Conservation (phyloP, 2,888 invertebrate species). For the Nemurella pictetii region DNA sequence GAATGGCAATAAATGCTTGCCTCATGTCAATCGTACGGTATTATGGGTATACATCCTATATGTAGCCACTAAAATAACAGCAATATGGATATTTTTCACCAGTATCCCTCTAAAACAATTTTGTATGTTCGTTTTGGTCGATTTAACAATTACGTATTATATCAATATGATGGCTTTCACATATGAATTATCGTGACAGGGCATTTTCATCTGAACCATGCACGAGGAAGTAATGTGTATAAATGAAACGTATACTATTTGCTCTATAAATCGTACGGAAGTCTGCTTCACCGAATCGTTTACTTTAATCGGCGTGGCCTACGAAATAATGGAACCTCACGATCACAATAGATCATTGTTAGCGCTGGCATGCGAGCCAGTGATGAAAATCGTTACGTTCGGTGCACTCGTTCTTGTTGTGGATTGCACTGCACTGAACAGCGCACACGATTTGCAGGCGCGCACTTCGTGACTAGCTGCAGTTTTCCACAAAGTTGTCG, state of each 20-base stretch:
- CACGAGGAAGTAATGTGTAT: conserved; percentile 5
- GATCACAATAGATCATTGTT: not conserved
- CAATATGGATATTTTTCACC: not conserved
- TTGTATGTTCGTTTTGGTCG: not conserved
- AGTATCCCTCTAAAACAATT: not conserved
- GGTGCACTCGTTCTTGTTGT: too few relatives aligned
- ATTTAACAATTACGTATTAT: conserved; percentile 29
- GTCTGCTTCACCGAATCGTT: not conserved
- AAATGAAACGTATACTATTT: not conserved
- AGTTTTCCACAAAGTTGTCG: too few relatives aligned
- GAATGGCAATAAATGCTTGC: not conserved
- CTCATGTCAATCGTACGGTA: not conserved
- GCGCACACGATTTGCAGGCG: too few relatives aligned
- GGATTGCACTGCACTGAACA: too few relatives aligned
- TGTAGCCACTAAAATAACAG: not conserved
- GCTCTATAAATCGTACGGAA: not conserved
- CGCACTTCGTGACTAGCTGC: too few relatives aligned
- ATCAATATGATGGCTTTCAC: conserved; percentile 7
- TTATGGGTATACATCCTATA: not conserved
- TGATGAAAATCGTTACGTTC: too few relatives aligned
- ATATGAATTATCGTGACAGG: conserved; percentile 1
- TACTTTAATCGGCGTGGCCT: not conserved
- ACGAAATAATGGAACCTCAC: not conserved
- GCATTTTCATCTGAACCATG: not conserved
- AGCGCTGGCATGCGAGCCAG: too few relatives aligned